Conservation (phyloP, 2,888 invertebrate species). For the Chirona hameri region DNA sequence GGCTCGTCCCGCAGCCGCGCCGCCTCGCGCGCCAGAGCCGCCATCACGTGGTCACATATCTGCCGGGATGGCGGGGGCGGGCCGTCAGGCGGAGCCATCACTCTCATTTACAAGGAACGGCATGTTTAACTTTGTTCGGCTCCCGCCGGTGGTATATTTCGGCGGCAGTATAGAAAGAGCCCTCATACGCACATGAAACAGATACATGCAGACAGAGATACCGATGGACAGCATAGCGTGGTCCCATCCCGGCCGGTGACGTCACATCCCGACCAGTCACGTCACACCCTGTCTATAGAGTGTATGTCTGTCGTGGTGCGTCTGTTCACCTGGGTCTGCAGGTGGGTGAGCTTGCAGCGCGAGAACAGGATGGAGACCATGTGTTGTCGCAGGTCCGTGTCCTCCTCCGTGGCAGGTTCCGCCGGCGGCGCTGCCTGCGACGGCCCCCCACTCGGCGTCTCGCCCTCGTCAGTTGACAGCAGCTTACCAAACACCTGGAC, state of each 20-base stretch:
- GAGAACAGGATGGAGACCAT: conserved; percentile 96
- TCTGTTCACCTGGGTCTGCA: conserved; percentile 76
- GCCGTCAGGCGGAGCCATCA: background rate
- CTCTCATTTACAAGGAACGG: conserved; percentile 12
- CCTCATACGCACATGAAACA: too few species aligned
- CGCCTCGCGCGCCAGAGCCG: conserved; percentile 86
- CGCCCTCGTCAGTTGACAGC: conserved; percentile 42
- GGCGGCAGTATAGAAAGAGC: too few species aligned
- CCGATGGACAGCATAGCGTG: too few species aligned
- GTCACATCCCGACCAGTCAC: too few species aligned
- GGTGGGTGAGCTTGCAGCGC: conserved; percentile 83
- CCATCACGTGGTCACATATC: conserved; percentile 51
- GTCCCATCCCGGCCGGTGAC: too few species aligned
- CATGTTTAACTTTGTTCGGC: too few species aligned
- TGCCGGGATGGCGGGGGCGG: conserved; percentile 32
- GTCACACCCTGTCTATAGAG: too few species aligned
- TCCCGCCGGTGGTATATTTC: background rate
- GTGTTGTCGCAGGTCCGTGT: conserved; percentile 81
- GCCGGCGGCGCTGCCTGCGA: conserved; percentile 42
- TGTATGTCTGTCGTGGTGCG: too few species aligned
- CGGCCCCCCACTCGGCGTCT: conserved; percentile 43
- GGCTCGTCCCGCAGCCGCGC: conserved; percentile 83
- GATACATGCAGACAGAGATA: too few species aligned
- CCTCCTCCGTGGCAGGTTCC: conserved; percentile 50
- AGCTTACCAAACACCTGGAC: conserved; percentile 9